Conservation (phyloP, 2,888 invertebrate genomes). For the Hydrotaea diabolus region DNA sequence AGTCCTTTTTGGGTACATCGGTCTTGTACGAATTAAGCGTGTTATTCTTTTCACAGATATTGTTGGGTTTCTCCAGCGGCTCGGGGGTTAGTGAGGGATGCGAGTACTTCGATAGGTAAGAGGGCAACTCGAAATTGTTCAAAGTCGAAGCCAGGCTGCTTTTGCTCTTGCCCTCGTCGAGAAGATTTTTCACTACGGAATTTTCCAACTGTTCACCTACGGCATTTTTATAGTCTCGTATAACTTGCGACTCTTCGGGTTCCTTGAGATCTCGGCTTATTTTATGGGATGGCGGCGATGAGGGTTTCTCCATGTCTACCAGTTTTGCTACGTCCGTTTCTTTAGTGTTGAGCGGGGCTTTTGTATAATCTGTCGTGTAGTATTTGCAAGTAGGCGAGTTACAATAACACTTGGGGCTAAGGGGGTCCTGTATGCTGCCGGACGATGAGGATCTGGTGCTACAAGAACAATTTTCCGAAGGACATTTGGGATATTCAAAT, state of each 20-base stretch:
- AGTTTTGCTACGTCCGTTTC: conserved; percentile 20
- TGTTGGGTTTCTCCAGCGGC: conserved; percentile 76
- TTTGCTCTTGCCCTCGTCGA: conserved; percentile 68
- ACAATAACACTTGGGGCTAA: conserved; percentile 74
- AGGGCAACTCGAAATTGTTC: conserved; percentile 75
- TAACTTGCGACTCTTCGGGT: conserved; percentile 75
- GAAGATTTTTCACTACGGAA: conserved; percentile 71
- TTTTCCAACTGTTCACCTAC: conserved; percentile 73
- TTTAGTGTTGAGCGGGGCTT: background rate
- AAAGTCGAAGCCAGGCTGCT: conserved; percentile 44
- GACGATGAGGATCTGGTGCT: conserved; percentile 79
- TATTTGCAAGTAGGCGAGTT: conserved; percentile 73
- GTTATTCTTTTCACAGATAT: conserved; percentile 74
- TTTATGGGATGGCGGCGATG: conserved; percentile 25
- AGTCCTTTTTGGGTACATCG: conserved; percentile 61
- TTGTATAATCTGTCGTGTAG: conserved; percentile 38
- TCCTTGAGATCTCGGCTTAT: conserved; percentile 43
- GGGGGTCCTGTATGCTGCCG: conserved; percentile 71
- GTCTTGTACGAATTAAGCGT: conserved; percentile 58
- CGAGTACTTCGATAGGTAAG: conserved; percentile 74
- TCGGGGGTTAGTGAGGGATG: conserved; percentile 44
- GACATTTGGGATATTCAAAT: conserved; percentile 79
- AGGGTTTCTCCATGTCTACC: conserved; percentile 23
- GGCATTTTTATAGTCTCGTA: conserved; percentile 78
- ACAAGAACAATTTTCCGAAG: conserved; percentile 79